Evolutionary conservation across 2,113 vertebrate species (phyloP), one percentile per base, ranked within the genome.

Genomic region (Rostratula benghalensis): DNA sequence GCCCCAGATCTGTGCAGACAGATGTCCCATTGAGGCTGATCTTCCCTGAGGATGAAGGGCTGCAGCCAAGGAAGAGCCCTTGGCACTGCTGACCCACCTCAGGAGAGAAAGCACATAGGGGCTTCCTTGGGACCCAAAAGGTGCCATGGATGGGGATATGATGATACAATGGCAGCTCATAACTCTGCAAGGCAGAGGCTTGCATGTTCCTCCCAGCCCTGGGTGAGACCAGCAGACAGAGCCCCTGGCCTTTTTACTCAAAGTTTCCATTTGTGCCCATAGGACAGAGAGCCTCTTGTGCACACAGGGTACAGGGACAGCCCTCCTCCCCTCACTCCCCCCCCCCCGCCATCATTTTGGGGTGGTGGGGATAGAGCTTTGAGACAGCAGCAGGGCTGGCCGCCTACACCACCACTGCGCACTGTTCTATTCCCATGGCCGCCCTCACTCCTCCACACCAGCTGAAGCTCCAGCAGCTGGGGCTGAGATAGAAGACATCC

Each of bases 211-310:
- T 87, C 63, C 61, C 2, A 1, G 27, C 54, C 77, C 51, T 2
- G 79, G 69, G 60, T 87, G 74, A 93, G 80, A 87, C 39, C 21
- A 3, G 79, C 28, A 2, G 77, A 45, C 68, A 33, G 74, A 65
- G n/a, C 64, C 69, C 83, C 60, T 87, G 87, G 78, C 76, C 89
- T 92, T 96, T 94, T 85, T 23, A 24, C 54, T 97, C 84, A 94
- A 46, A 80, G 56, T 96, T 96, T 85, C 89, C 95, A 80, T 95
- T 94, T 96, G 90, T 87, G 73, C 33, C 35, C 18, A 13, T 2
- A 4, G 60, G 87, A 97, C 96, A 97, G 96, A 97, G 89, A 80
- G 76, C 37, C 76, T 7, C 35, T 89, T 96, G 96, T 94, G 48
- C 2, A 0, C 4, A 3, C 4, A 8, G 64, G 57, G 60, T 9